A percentile compares a stretch with the other conserved stretches of the same genome.
phyloP scores from a whole-genome alignment of 1,140 invertebrate species.

The Bombus affinis region DNA sequence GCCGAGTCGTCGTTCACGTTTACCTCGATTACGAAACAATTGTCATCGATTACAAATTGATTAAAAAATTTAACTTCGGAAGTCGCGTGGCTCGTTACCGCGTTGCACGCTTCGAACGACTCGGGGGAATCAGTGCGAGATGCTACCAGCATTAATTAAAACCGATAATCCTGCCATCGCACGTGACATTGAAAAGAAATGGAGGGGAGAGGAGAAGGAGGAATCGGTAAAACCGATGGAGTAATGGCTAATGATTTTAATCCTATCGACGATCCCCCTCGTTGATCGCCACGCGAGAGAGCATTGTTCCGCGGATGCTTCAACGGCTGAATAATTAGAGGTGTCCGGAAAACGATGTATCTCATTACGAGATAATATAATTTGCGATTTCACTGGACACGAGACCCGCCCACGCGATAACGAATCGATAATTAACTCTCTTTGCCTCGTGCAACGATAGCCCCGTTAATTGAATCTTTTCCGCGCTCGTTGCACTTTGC shows the following conservation, averaged over 20 bases:
- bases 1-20: neutral
- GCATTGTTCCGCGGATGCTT: neutral
- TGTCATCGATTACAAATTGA: neutral
- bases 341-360: neutral
- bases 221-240: neutral
- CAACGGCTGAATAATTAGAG: slow-evolving; percentile 1
- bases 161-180: neutral
- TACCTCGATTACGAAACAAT: neutral
- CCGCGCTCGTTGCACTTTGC: neutral
- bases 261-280: neutral
- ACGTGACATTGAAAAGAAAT: too few relatives aligned
- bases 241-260: neutral
- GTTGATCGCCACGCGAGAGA: neutral
- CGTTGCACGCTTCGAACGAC: neutral
- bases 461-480: slow-evolving; percentile 2
- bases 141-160: neutral
- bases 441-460: neutral
- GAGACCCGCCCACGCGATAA: neutral
- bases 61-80: neutral
- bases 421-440: slow-evolving; percentile 20
- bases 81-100: slow-evolving; percentile 12
- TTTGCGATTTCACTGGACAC: neutral
- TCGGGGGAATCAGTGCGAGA: neutral
- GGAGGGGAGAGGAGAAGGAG: neutral
- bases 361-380: neutral